Evolutionary conservation across 1,140 invertebrate species (phyloP).

Genomic region (Drosophila rhopaloa): DNA sequence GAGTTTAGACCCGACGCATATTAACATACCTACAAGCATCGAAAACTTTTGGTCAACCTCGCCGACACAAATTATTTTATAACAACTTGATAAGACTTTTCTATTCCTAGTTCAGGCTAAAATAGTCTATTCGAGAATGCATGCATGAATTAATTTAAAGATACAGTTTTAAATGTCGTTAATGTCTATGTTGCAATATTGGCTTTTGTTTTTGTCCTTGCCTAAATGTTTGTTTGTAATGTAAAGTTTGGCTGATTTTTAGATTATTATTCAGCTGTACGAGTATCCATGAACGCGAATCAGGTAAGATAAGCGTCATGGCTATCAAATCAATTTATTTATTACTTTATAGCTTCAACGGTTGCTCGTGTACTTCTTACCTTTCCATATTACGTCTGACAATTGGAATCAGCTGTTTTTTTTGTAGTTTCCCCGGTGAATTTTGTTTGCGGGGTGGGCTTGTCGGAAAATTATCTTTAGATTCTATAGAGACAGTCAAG

Average conservation of each 20-base stretch:
- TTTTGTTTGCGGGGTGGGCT: constrained; percentile 10
- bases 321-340: constrained; percentile 22
- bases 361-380: not conserved
- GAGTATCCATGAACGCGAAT: constrained; percentile 13
- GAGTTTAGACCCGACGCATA: constrained; percentile 36
- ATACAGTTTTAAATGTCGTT: constrained; percentile 22
- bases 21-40: constrained; percentile 39
- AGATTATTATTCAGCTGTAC: constrained; percentile 5
- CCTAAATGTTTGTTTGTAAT: constrained; percentile 29
- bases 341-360: not conserved
- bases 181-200: constrained; percentile 21
- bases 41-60: constrained; percentile 29
- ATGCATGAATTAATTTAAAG: constrained; percentile 41
- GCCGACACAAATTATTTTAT: constrained; percentile 9
- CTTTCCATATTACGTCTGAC: not conserved
- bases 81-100: constrained; percentile 17
- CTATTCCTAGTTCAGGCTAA: not conserved
- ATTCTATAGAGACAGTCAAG: not conserved
- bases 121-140: constrained; percentile 8
- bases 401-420: constrained; percentile 20
- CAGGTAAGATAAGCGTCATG: constrained; percentile 45
- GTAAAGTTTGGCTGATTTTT: constrained; percentile 14
- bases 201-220: constrained; percentile 38
- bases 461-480: constrained; percentile 10
- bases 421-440: not conserved